Conservation (phyloP, 2,113 vertebrate species). For the Lanius collurio region DNA sequence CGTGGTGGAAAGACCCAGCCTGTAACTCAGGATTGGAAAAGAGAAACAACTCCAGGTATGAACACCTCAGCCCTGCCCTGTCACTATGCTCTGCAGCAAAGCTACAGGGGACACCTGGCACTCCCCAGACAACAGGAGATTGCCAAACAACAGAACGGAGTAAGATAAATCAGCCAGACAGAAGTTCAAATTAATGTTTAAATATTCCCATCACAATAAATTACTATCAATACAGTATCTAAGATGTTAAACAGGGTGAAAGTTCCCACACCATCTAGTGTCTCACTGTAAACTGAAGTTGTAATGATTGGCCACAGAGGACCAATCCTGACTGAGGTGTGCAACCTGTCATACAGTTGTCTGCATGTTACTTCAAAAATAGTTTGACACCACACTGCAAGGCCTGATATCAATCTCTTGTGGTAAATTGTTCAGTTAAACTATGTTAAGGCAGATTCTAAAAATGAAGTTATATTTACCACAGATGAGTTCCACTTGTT, state of each 20-base stretch:
- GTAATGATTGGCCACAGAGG: neutral
- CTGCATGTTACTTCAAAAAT: neutral
- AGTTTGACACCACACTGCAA: neutral
- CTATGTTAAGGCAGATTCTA: neutral
- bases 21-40: fast-evolving
- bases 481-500: constrained; percentile 94
- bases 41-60: neutral
- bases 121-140: neutral
- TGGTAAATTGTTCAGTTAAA: neutral
- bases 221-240: neutral
- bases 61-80: neutral
- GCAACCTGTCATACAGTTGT: too few species aligned
- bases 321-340: neutral
- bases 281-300: neutral
- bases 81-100: neutral
- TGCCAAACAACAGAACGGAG: neutral
- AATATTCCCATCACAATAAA: neutral
- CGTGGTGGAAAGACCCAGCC: fast-evolving
- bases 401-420: neutral
- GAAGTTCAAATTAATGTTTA: neutral
- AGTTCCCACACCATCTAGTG: neutral
- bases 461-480: constrained; percentile 72
- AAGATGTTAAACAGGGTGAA: neutral
- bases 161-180: neutral
- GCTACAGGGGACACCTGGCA: neutral